These are phyloP conservation scores for Drosophila sordidula DNA, from an alignment of 2,888 invertebrate genomes.

Conservation along the genomic window DNA sequence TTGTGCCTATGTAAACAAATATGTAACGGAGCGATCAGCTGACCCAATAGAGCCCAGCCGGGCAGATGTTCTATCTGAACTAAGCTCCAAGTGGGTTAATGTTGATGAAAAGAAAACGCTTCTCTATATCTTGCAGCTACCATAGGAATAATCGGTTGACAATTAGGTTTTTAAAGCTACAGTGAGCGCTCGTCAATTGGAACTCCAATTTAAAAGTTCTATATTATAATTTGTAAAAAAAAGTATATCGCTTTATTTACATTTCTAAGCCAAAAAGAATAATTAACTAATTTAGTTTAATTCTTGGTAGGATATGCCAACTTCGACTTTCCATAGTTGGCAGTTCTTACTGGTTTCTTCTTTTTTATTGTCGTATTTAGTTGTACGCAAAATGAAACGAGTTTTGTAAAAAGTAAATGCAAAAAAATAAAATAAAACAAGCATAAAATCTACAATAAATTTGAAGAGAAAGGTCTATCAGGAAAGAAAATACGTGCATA, in stretches of 20 bases:
- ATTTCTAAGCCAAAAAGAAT: too few relatives aligned
- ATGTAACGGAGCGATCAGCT: not conserved
- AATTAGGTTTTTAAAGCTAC: too few relatives aligned
- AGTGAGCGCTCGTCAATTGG: too few relatives aligned
- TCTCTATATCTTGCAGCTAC: too few relatives aligned
- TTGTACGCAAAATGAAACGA: constrained; percentile 27
- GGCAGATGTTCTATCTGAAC: not conserved
- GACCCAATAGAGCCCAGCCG: too few relatives aligned
- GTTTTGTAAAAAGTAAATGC: constrained; percentile 34
- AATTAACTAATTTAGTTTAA: too few relatives aligned
- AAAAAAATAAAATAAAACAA: constrained; percentile 3
- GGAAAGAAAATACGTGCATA: not conserved
- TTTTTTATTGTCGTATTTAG: constrained; percentile 20
- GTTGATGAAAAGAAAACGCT: too few relatives aligned
- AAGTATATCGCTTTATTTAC: too few relatives aligned
- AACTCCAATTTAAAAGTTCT: too few relatives aligned
- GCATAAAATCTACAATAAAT: constrained; percentile 4
- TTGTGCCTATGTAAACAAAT: not conserved
- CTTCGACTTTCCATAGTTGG: not conserved
- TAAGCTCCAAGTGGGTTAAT: not conserved
- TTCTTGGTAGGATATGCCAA: not conserved
- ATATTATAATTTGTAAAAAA: too few relatives aligned
- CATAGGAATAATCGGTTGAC: too few relatives aligned
- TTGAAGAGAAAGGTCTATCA: constrained; percentile 22
- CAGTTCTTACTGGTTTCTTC: constrained; percentile 13